Conservation (phyloP, 2,888 invertebrate species). For the Nezara viridula region DNA sequence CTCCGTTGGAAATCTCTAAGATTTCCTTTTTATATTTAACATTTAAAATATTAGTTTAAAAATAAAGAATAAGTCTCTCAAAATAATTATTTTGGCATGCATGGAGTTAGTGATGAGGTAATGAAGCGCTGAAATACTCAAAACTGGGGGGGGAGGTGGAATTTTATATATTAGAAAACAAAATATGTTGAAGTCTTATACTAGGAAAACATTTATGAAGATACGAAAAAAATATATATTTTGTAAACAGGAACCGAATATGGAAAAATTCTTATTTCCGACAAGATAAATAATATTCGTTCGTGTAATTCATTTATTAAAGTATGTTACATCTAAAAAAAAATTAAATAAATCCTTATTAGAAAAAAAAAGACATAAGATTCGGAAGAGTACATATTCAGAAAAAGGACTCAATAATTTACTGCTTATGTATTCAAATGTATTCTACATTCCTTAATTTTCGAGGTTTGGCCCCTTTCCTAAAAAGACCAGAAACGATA, state of each 20-base stretch:
- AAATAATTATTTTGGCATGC: too few relatives aligned
- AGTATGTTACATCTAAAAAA: background rate
- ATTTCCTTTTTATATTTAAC: too few relatives aligned
- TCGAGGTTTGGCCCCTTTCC: background rate
- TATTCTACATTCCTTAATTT: constrained; percentile 31
- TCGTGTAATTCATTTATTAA: background rate
- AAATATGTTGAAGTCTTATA: too few relatives aligned
- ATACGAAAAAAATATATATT: too few relatives aligned
- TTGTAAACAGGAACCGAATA: background rate
- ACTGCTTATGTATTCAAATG: constrained; percentile 27
- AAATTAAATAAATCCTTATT: background rate
- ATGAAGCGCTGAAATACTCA: too few relatives aligned
- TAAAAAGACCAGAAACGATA: constrained; percentile 4
- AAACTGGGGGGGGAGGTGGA: too few relatives aligned
- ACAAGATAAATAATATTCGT: background rate
- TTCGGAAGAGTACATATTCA: background rate
- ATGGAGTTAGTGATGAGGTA: too few relatives aligned
- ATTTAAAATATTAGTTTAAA: too few relatives aligned
- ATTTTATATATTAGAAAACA: too few relatives aligned
- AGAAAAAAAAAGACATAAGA: background rate
- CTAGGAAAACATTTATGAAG: too few relatives aligned
- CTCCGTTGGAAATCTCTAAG: too few relatives aligned
- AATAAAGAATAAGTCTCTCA: too few relatives aligned
- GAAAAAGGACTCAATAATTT: background rate
- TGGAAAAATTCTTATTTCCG: background rate